Conservation (phyloP, 2,113 vertebrate genomes). For the Chascanopsetta lugubris region DNA sequence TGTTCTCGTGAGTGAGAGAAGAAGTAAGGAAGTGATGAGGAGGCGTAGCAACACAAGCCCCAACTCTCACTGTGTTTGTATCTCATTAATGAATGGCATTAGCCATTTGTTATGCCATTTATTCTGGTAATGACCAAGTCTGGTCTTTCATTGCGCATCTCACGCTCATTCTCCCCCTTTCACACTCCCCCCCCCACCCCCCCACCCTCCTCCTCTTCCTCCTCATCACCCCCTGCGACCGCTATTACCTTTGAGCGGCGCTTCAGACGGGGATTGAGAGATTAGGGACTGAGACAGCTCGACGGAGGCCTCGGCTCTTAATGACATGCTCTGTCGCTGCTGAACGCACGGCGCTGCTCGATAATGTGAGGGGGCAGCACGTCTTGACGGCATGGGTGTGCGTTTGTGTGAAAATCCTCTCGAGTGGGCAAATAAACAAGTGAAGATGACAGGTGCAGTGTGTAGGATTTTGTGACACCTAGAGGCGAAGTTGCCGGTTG, state of each 20-base stretch:
- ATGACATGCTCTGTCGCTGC: conserved; percentile 57
- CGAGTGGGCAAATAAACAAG: conserved; percentile 54
- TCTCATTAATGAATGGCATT: conserved; percentile 73
- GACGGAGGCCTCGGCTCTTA: conserved; percentile 53
- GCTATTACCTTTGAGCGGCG: conserved; percentile 32
- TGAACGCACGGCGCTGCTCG: conserved; percentile 54
- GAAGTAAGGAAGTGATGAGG: conserved; percentile 32
- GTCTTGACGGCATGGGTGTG: conserved; percentile 17
- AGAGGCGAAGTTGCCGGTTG: too few relatives aligned
- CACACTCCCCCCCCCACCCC: conserved; percentile 19
- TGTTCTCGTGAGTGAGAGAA: conserved; percentile 60
- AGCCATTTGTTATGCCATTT: conserved; percentile 74
- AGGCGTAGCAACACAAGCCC: conserved; percentile 15
- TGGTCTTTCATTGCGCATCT: conserved; percentile 55
- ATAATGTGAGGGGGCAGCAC: conserved; percentile 39
- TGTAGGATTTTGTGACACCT: too few relatives aligned
- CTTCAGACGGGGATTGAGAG: conserved; percentile 45
- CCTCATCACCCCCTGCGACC: conserved; percentile 7
- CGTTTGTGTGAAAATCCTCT: conserved; percentile 17
- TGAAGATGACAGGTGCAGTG: conserved; percentile 16
- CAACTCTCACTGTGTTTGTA: conserved; percentile 54
- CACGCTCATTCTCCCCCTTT: conserved; percentile 47
- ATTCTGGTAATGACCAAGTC: conserved; percentile 66
- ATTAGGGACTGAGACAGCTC: conserved; percentile 17
- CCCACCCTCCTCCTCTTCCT: conserved; percentile 43